A percentile compares a stretch with the other conserved stretches of the same genome.
Conservation (phyloP, 2,888 invertebrate genomes). For the Tortricodes alternella region DNA sequence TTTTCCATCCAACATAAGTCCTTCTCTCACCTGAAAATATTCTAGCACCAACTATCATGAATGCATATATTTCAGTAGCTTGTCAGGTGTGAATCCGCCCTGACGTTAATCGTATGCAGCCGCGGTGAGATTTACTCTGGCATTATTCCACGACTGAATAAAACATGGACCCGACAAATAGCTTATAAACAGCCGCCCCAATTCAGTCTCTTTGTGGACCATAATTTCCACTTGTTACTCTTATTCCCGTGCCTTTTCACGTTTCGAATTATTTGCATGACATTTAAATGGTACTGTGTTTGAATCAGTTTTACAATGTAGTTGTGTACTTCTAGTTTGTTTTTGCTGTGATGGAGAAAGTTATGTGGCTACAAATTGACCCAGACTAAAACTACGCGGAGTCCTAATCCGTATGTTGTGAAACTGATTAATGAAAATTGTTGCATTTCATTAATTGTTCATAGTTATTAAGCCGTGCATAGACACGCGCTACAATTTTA, state of each 20-base stretch:
- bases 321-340: too few species aligned
- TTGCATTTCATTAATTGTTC: too few species aligned
- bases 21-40: too few species aligned
- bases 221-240: slow-evolving; percentile 21
- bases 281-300: slow-evolving; percentile 3
- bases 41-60: too few species aligned
- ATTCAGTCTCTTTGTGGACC: not conserved
- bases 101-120: slow-evolving; percentile 2
- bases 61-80: not conserved
- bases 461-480: too few species aligned
- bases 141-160: slow-evolving; percentile 4
- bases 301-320: not conserved
- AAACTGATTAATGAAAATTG: too few species aligned
- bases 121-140: slow-evolving; percentile 1
- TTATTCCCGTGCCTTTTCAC: slow-evolving; percentile 6
- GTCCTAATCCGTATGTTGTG: too few species aligned
- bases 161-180: slow-evolving; percentile 13
- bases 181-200: slow-evolving; percentile 16
- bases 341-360: too few species aligned
- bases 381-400: too few species aligned
- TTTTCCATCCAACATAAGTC: too few species aligned
- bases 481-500: too few species aligned
- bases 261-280: slow-evolving; percentile 1
- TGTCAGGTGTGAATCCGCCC: not conserved
- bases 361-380: too few species aligned